A percentile compares a stretch with the other conserved stretches of the same genome.
phyloP scores from a whole-genome alignment of 2,797 vertebrate genomes.

The Hirundo rustica region DNA sequence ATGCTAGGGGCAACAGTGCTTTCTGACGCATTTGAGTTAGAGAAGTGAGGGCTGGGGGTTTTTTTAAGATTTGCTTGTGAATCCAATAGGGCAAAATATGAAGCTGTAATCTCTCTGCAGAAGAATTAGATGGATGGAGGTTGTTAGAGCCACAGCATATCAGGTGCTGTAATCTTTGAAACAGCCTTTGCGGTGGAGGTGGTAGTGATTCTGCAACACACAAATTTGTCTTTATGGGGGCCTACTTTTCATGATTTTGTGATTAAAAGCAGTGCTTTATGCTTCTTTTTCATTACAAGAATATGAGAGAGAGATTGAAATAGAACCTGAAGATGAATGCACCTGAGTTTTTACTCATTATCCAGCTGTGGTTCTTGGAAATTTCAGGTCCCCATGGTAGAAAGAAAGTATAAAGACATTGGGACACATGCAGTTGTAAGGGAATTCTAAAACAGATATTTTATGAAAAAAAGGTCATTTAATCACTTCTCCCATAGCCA shows the following conservation, averaged over 20 bases:
- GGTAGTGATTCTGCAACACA: background rate
- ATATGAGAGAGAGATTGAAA: background rate
- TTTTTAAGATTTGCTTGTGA: background rate
- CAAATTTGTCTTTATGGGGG: background rate
- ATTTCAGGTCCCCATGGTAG: background rate
- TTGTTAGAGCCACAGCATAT: background rate
- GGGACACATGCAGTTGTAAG: background rate
- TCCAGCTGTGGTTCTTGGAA: background rate
- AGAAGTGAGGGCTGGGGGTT: background rate
- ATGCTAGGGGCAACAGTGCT: background rate
- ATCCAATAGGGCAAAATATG: background rate
- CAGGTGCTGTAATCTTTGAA: conserved; percentile 5
- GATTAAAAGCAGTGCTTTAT: background rate
- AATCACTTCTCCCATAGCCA: background rate
- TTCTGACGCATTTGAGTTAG: background rate
- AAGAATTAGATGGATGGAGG: background rate
- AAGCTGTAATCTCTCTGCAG: background rate
- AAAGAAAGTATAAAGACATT: background rate
- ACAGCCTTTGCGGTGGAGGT: background rate
- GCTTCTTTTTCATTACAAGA: background rate
- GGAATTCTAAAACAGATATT: background rate
- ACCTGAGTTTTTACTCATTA: background rate
- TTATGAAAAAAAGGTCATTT: background rate
- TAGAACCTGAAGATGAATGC: background rate
- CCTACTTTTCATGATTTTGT: background rate